Percentiles rank a stretch among this genome's conserved stretches.
Evolutionary conservation across 2,888 invertebrate species (phyloP).

Genomic region (Agonopterix heracliana): DNA sequence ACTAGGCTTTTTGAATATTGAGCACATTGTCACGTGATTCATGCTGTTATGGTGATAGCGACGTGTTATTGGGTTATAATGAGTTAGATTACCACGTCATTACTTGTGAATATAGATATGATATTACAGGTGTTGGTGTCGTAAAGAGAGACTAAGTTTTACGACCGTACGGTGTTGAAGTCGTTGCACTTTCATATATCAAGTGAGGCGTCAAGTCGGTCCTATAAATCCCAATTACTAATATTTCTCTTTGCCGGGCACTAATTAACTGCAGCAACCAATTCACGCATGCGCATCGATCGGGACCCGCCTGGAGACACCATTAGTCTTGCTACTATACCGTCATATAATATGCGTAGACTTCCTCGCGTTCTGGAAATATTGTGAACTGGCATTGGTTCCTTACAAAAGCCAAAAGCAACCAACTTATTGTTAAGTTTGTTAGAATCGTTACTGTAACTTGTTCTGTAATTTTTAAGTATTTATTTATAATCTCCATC

Average conservation of each 20-base stretch:
- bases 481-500: too few species aligned
- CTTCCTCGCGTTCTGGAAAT: slow-evolving; percentile 15
- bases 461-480: too few species aligned
- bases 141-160: slow-evolving; percentile 2
- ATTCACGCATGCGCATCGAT: slow-evolving; percentile 62
- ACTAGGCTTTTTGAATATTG: slow-evolving; percentile 61
- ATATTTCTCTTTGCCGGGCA: slow-evolving; percentile 58
- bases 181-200: slow-evolving; percentile 38
- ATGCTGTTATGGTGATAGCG: slow-evolving; percentile 41
- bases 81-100: slow-evolving; percentile 20
- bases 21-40: slow-evolving; percentile 61
- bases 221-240: slow-evolving; percentile 61
- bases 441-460: too few species aligned
- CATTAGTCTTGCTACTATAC: slow-evolving; percentile 55
- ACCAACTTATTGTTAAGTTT: too few species aligned
- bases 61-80: slow-evolving; percentile 26
- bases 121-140: too few species aligned
- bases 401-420: neutral
- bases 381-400: neutral
- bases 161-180: slow-evolving; percentile 21
- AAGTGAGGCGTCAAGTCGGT: slow-evolving; percentile 32
- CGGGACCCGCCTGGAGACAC: slow-evolving; percentile 56
- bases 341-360: slow-evolving; percentile 24
- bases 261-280: slow-evolving; percentile 66
- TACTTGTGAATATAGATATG: slow-evolving; percentile 5